phyloP scores from a whole-genome alignment of 2,888 invertebrate species.

The Cosmopolites sordidus region DNA sequence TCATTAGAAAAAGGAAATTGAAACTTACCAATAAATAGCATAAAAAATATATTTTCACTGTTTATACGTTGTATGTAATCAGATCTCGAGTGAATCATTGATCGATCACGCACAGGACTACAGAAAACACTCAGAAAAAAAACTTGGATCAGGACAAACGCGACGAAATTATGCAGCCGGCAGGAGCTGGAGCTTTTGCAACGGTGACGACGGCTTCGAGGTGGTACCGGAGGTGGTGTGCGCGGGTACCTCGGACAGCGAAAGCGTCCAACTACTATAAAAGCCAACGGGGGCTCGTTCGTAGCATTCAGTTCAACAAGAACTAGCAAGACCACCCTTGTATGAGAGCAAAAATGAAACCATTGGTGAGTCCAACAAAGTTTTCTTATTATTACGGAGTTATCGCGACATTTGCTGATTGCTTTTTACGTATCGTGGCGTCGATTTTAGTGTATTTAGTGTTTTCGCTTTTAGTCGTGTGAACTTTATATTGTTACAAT shows the following conservation, averaged over 20 bases:
- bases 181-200: background rate
- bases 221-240: slow-evolving; percentile 30
- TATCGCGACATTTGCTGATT: no score
- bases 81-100: no score
- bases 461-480: no score
- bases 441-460: no score
- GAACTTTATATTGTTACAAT: no score
- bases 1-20: no score
- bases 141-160: background rate
- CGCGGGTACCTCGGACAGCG: slow-evolving; percentile 44
- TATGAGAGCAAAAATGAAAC: slow-evolving; percentile 49
- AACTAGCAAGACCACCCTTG: slow-evolving; percentile 42
- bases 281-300: slow-evolving; percentile 52
- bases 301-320: slow-evolving; percentile 58
- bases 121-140: background rate
- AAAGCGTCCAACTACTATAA: slow-evolving; percentile 56
- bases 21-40: no score
- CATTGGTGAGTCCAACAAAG: slow-evolving; percentile 53
- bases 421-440: no score
- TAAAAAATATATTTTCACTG: no score
- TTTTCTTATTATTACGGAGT: no score
- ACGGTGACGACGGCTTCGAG: background rate
- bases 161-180: background rate
- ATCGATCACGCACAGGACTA: no score
- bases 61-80: no score